A percentile compares a stretch with the other conserved stretches of the same genome.
Conservation (phyloP, 1,140 invertebrate species). For the Sminthurinus signatus region DNA sequence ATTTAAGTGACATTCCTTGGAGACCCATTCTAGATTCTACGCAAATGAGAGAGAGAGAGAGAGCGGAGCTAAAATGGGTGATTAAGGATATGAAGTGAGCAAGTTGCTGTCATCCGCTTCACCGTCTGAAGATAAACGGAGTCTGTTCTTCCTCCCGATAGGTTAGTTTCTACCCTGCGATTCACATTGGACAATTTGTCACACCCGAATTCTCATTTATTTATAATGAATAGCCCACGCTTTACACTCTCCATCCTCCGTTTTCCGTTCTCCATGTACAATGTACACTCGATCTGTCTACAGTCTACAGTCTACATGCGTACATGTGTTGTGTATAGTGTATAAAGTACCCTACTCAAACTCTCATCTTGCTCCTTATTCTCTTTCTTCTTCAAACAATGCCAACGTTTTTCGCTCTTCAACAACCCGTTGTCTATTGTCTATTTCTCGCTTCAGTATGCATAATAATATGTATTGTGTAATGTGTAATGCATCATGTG, state of each 20-base stretch:
- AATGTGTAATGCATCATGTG: no score
- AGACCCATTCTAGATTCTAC: constrained; percentile 35
- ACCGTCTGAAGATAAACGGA: constrained; percentile 28
- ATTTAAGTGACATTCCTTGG: constrained; percentile 26
- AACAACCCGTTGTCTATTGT: no score
- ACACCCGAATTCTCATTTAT: constrained; percentile 37
- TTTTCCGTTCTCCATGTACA: not conserved
- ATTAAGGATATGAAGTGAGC: constrained; percentile 41
- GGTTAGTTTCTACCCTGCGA: constrained; percentile 30
- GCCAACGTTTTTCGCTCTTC: no score
- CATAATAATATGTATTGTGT: no score
- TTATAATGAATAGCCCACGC: constrained; percentile 23
- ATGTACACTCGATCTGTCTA: no score
- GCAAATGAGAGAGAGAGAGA: constrained; percentile 31
- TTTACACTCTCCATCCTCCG: not conserved
- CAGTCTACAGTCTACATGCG: no score
- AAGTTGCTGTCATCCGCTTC: constrained; percentile 35
- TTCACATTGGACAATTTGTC: constrained; percentile 39
- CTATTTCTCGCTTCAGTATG: no score
- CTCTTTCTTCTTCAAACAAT: no score
- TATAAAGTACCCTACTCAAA: no score
- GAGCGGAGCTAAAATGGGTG: constrained; percentile 33
- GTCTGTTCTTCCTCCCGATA: constrained; percentile 22
- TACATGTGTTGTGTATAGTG: no score
- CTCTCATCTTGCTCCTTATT: no score